These are phyloP conservation scores for Podargus strigoides DNA, from an alignment of 2,797 vertebrate genomes.

Conservation along the genomic window DNA sequence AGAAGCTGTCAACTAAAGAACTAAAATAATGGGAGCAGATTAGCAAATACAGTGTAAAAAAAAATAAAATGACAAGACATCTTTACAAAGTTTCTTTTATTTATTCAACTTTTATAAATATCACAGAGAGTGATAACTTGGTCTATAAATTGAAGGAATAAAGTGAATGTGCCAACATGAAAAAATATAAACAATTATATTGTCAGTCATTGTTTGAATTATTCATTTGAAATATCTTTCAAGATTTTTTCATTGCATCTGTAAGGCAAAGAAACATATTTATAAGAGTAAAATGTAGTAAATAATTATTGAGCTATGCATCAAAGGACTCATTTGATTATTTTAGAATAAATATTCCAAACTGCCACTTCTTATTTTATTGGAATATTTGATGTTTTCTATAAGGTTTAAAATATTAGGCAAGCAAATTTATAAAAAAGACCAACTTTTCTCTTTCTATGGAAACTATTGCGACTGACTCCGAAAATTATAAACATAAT, in stretches of 20 bases:
- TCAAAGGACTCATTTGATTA: constrained; percentile 46
- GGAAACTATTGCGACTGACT: neutral
- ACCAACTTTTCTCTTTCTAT: constrained; percentile 25
- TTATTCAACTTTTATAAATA: constrained; percentile 20
- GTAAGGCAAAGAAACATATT: constrained; percentile 35
- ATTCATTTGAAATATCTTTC: constrained; percentile 58
- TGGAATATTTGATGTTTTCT: constrained; percentile 39
- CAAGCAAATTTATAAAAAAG: neutral
- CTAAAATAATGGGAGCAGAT: constrained; percentile 39
- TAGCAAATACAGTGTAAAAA: neutral
- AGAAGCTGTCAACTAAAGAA: constrained; percentile 47
- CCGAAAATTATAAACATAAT: neutral
- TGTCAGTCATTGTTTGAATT: constrained; percentile 51
- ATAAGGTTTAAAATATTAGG: constrained; percentile 16
- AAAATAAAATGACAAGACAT: neutral
- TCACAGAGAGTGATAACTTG: constrained; percentile 13
- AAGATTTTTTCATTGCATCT: constrained; percentile 33
- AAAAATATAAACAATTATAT: constrained; percentile 43
- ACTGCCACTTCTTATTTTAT: constrained; percentile 14
- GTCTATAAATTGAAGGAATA: constrained; percentile 32
- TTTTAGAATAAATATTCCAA: constrained; percentile 44
- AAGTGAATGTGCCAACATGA: neutral
- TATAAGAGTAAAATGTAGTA: constrained; percentile 29
- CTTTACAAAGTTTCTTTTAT: neutral
- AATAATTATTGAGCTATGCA: constrained; percentile 49